Evolutionary conservation across 1,140 invertebrate genomes (phyloP).

Genomic region (Oppia nitens): DNA sequence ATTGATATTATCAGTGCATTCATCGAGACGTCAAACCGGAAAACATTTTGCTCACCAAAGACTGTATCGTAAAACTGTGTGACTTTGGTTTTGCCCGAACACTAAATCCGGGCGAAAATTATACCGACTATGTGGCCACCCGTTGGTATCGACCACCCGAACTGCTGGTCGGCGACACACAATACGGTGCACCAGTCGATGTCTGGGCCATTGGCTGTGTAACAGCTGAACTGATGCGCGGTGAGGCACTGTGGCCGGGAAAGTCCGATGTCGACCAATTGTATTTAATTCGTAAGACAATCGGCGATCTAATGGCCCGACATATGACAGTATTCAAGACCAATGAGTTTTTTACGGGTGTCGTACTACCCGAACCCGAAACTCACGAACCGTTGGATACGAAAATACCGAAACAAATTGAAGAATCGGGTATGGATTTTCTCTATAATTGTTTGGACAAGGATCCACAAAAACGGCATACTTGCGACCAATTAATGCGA

Average conservation of each 20-base stretch:
- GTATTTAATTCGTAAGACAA: constrained; percentile 77
- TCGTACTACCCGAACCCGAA: constrained; percentile 68
- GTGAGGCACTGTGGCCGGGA: constrained; percentile 92
- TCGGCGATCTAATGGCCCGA: constrained; percentile 62
- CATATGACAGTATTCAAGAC: constrained; percentile 89
- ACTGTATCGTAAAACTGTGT: constrained; percentile 67
- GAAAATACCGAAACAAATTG: constrained; percentile 53
- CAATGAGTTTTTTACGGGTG: constrained; percentile 80
- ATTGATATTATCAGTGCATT: constrained; percentile 44
- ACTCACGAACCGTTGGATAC: constrained; percentile 51
- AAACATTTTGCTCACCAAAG: constrained; percentile 88
- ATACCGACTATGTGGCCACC: constrained; percentile 98
- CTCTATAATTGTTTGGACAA: constrained; percentile 78
- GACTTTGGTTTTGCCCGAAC: constrained; percentile 98
- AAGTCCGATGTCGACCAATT: constrained; percentile 97
- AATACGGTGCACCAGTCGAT: constrained; percentile 91
- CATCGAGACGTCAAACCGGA: constrained; percentile 96
- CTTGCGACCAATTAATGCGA: constrained; percentile 65
- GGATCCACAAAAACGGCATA: constrained; percentile 75
- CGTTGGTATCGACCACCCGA: constrained; percentile 95
- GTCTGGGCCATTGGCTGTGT: constrained; percentile 94
- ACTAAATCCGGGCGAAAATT: constrained; percentile 87
- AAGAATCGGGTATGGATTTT: constrained; percentile 57
- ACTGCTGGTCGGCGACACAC: constrained; percentile 86
- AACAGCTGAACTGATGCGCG: constrained; percentile 80